Conservation (phyloP, 2,113 vertebrate species). For the Recurvirostra avosetta region DNA sequence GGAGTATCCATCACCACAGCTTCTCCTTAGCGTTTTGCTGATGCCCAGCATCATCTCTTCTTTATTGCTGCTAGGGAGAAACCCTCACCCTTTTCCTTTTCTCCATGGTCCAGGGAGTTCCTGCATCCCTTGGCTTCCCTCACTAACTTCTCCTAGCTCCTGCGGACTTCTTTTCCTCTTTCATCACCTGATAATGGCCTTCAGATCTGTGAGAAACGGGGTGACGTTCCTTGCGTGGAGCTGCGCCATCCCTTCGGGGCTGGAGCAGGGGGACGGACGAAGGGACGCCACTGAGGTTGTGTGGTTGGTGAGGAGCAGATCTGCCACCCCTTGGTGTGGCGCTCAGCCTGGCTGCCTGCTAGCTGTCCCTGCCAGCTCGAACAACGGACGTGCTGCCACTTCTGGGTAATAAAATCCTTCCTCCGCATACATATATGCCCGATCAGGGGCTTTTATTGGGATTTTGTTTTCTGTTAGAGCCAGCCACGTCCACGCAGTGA, state of each 20-base stretch:
- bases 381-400: accelerated
- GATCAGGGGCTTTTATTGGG: neutral
- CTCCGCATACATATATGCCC: neutral
- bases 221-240: accelerated
- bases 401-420: neutral
- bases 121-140: neutral
- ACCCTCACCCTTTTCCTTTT: neutral
- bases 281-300: accelerated
- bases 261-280: neutral
- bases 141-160: neutral
- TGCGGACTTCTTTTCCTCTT: neutral
- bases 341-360: neutral
- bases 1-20: neutral
- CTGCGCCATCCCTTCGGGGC: accelerated
- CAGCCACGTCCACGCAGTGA: accelerated
- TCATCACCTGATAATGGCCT: accelerated
- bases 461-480: neutral
- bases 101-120: neutral
- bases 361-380: neutral
- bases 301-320: neutral
- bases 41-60: accelerated
- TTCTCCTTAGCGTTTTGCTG: neutral
- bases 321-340: accelerated
- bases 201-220: accelerated
- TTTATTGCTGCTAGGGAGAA: neutral